Conservation (phyloP, 2,113 vertebrate species). For the Leptosomus discolor region DNA sequence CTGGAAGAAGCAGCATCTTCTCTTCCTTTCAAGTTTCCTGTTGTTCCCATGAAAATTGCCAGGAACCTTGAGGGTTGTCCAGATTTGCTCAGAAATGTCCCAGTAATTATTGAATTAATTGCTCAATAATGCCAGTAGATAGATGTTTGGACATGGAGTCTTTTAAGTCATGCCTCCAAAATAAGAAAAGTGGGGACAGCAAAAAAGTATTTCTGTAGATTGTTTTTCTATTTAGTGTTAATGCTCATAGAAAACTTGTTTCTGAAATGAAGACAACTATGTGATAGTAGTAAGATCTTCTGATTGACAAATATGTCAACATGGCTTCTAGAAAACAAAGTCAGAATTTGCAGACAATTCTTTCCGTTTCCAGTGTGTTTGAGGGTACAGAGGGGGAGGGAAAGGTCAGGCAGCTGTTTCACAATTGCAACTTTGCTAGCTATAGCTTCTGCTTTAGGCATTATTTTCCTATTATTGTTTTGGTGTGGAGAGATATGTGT, state of each 20-base stretch:
- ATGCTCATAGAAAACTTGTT: not conserved
- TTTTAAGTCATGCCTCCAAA: not conserved
- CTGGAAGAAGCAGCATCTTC: not conserved
- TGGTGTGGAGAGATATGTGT: not conserved
- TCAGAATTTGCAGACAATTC: not conserved
- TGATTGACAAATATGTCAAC: not conserved
- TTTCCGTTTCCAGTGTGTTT: not conserved
- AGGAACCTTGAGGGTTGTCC: not conserved
- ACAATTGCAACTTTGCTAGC: not conserved
- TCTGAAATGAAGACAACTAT: not conserved
- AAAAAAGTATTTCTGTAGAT: not conserved
- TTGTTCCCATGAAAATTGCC: not conserved
- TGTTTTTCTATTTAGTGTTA: not conserved
- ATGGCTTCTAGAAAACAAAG: not conserved
- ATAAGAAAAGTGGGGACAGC: not conserved
- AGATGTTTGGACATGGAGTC: not conserved
- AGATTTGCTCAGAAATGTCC: not conserved
- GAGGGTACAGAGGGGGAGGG: not conserved
- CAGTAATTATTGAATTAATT: not conserved
- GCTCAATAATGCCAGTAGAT: not conserved
- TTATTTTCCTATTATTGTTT: not conserved
- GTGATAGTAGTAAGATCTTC: not conserved
- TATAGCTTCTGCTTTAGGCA: not conserved
- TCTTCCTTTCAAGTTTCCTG: not conserved
- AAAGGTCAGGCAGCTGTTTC: not conserved